Conservation (phyloP, 1,140 invertebrate genomes). For the Tetramorium parvispinum region DNA sequence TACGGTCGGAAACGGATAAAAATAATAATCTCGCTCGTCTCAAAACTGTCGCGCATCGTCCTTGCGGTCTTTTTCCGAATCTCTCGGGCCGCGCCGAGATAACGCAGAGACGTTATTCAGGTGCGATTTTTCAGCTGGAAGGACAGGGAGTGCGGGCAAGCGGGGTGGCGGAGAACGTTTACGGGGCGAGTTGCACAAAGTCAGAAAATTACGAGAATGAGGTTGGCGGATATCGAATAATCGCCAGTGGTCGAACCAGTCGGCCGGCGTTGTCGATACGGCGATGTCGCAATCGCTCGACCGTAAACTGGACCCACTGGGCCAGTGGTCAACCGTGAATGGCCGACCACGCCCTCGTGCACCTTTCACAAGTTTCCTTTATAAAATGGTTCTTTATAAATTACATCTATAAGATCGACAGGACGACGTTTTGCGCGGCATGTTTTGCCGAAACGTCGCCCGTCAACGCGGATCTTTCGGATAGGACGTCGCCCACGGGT, state of each 20-base stretch:
- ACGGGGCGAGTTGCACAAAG: constrained; percentile 46
- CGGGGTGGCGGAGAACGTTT: not conserved
- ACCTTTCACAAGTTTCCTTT: constrained; percentile 69
- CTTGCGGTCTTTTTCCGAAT: not conserved
- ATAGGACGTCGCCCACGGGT: not conserved
- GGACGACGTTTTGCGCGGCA: not conserved
- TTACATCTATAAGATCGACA: constrained; percentile 6
- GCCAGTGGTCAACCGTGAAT: constrained; percentile 69
- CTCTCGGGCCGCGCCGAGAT: not conserved
- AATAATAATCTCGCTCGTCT: not conserved
- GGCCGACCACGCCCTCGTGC: constrained; percentile 54
- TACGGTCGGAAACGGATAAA: not conserved
- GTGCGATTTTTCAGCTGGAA: not conserved
- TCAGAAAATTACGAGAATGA: constrained; percentile 60
- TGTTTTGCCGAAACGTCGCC: not conserved
- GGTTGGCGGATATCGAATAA: constrained; percentile 65
- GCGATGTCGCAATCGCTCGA: constrained; percentile 64
- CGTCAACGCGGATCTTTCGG: not conserved
- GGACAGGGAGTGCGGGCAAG: not conserved
- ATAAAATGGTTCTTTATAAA: constrained; percentile 49
- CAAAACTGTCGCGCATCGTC: not conserved
- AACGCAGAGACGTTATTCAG: not conserved
- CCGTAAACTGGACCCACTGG: constrained; percentile 63
- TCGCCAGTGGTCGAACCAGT: constrained; percentile 61
- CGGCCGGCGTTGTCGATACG: constrained; percentile 45